Base-by-base conservation (phyloP, 2,888 invertebrate species). In the Kryphioiulus occultus region DNA sequence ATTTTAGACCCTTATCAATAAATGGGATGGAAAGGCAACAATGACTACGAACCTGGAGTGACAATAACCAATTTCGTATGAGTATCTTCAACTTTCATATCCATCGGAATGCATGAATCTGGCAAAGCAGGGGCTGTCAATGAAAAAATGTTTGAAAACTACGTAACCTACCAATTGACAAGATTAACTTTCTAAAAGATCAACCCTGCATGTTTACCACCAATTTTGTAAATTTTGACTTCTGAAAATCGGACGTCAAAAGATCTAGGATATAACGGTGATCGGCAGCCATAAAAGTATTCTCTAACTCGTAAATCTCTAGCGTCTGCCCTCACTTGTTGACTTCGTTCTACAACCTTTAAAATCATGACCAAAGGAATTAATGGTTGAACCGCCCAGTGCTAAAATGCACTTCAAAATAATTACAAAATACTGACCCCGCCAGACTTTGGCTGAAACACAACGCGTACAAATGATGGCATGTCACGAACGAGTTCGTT, bases 71-170 rank as follows among this genome's bases (percentile, higher is more conserved):
- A 93, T 93, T 97, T 97, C 0, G 97, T 98, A 89, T 96, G 93
- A 91, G 97, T 97, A 92, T 99, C 98, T 91, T 96, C 96, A 0
- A 95, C 92, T 91, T 96, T 97, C 97, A 98, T 98, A 86, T 99
- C 99, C 88, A 98, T 94, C 0, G 99, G 99, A 95, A 99, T 95
- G 92, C 98, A 98, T 1, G 98, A 98, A 91, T 97, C 97, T 0
- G 99, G 99, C 88, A 99, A 93, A 0, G 96, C 95, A 0, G 97
- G 97, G 0, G 98, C 98, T 93, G 17, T 2, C 1, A 44, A 47
- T 15, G n/a, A 53, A 85, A 86, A 86, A 26, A 78, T 78, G 22
- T 30, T 32, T 32, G n/a, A n/a, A n/a, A n/a, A n/a, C n/a, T n/a
- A n/a, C n/a, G n/a, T n/a, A n/a, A n/a, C n/a, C n/a, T n/a, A n/a